These are phyloP conservation scores for Ceratosolen solmsi DNA, from an alignment of 1,140 invertebrate genomes.

Conservation along the genomic window DNA sequence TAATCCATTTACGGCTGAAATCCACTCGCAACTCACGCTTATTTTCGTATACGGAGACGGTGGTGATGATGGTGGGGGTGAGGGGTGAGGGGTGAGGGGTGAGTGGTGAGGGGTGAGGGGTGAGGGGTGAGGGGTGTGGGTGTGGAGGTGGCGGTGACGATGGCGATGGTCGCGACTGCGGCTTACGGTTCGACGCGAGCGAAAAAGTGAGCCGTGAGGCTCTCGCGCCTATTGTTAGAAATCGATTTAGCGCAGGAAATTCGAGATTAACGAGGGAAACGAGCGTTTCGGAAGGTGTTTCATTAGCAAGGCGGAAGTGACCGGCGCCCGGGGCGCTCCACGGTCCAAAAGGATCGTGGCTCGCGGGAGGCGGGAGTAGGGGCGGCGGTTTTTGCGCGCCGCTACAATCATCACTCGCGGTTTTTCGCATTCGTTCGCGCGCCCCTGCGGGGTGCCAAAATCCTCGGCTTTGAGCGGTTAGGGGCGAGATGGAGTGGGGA, in stretches of 20 bases:
- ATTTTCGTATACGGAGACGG: background rate
- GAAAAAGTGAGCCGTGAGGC: background rate
- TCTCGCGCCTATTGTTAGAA: constrained; percentile 24
- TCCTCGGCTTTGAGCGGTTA: constrained; percentile 36
- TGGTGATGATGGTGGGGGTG: background rate
- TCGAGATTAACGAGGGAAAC: constrained; percentile 37
- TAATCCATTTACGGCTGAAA: background rate
- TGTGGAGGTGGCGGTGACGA: too few species aligned
- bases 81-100: too few species aligned
- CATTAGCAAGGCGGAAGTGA: constrained; percentile 37
- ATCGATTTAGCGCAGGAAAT: constrained; percentile 47
- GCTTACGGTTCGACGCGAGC: background rate
- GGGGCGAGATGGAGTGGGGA: too few species aligned
- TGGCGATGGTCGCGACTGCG: too few species aligned
- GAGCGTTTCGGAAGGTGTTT: constrained; percentile 40
- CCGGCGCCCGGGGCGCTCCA: background rate
- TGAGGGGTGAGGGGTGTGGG: too few species aligned
- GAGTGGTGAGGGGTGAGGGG: background rate
- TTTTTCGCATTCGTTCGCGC: constrained; percentile 48
- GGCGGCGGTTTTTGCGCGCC: constrained; percentile 41
- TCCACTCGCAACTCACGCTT: background rate
- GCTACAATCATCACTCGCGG: constrained; percentile 52
- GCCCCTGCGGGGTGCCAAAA: constrained; percentile 30
- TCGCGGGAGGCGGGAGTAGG: background rate
- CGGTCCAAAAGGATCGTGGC: background rate